Evolutionary conservation across 2,113 vertebrate genomes (phyloP).

Genomic region (Chrysemys picta): DNA sequence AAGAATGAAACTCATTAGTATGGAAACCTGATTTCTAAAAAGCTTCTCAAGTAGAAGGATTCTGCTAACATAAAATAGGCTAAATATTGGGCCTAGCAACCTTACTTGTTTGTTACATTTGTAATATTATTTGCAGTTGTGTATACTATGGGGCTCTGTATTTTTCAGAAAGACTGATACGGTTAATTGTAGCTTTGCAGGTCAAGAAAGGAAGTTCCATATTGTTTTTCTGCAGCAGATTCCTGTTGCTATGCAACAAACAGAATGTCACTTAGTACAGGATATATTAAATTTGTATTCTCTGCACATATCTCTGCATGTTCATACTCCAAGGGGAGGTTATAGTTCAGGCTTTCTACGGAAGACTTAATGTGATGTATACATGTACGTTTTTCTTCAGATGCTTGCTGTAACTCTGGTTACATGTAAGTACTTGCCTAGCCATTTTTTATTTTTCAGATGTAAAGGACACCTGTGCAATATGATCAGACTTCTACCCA

Average conservation of each 20-base stretch:
- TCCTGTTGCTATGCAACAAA: conserved; percentile 81
- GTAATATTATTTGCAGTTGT: background rate
- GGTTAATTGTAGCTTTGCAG: conserved; percentile 79
- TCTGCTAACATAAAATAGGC: background rate
- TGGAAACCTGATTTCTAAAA: background rate
- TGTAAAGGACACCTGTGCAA: conserved; percentile 51
- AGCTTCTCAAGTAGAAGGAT: background rate
- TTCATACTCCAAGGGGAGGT: conserved; percentile 70
- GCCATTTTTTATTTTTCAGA: conserved; percentile 49
- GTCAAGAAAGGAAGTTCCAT: conserved; percentile 73
- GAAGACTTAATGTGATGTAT: conserved; percentile 56
- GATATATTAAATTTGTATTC: conserved; percentile 79
- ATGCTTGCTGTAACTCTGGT: conserved; percentile 53
- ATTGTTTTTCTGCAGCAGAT: conserved; percentile 76
- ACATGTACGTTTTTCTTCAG: conserved; percentile 63
- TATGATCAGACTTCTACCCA: conserved; percentile 21
- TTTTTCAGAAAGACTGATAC: conserved; percentile 38
- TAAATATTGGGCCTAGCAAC: background rate
- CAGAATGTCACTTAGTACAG: conserved; percentile 74
- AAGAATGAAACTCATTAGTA: background rate
- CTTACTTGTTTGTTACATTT: background rate
- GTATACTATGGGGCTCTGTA: background rate
- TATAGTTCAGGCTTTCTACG: conserved; percentile 62
- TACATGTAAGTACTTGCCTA: conserved; percentile 52
- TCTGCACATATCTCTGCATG: conserved; percentile 63